These are phyloP conservation scores for Muschampia plurimacula DNA, from an alignment of 2,888 invertebrate genomes.

Conservation along the genomic window DNA sequence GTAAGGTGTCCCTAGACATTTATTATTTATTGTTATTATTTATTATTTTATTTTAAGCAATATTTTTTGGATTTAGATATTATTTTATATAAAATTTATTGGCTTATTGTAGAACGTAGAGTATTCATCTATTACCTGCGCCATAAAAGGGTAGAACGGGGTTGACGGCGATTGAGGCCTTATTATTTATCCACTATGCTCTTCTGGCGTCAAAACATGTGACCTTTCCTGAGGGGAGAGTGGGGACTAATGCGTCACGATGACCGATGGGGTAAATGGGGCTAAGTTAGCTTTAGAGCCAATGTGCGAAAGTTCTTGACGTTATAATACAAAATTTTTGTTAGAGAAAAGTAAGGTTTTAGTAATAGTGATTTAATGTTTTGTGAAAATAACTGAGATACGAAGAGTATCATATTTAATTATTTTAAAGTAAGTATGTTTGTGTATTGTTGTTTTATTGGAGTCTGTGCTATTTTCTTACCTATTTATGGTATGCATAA, in stretches of 20 bases:
- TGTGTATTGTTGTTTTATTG: too few species aligned
- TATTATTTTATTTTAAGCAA: too few species aligned
- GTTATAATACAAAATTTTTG: background rate
- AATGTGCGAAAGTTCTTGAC: background rate
- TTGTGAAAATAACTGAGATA: too few species aligned
- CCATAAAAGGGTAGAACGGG: conserved; percentile 78
- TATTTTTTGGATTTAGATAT: background rate
- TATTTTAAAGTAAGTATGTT: too few species aligned
- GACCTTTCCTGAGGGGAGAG: conserved; percentile 68
- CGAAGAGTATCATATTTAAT: too few species aligned
- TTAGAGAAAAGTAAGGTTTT: background rate
- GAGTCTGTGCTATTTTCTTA: too few species aligned
- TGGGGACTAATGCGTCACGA: conserved; percentile 59
- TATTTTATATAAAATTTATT: conserved; percentile 12
- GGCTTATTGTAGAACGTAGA: conserved; percentile 59
- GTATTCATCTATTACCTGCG: conserved; percentile 78
- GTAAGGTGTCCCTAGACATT: too few species aligned
- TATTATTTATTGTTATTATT: background rate
- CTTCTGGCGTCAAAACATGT: conserved; percentile 62
- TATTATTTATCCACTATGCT: conserved; percentile 74
- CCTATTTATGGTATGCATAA: too few species aligned
- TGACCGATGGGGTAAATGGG: conserved; percentile 71
- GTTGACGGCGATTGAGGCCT: conserved; percentile 76
- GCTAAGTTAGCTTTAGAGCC: conserved; percentile 47
- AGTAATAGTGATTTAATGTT: background rate